Evolutionary conservation across 2,888 invertebrate genomes (phyloP), one percentile per base, ranked within the genome.

Genomic region (Acronicta aceris): DNA sequence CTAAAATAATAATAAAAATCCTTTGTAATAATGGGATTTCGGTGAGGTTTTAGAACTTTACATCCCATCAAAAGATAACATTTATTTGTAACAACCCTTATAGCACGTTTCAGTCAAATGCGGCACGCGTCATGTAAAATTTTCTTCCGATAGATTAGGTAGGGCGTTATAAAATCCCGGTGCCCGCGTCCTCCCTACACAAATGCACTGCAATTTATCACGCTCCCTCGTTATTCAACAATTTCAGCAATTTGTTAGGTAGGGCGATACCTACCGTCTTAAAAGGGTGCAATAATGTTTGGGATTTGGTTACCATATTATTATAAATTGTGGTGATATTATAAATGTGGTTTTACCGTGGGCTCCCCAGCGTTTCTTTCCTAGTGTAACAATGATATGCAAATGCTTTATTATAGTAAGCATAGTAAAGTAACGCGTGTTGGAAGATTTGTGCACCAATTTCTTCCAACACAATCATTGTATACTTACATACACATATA

Each of bases 191-290:
- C n/a, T 43, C 56, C 25, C 46, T 13, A 46, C 60, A n/a, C 50
- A 60, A 57, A 71, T 10, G 56, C 56, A 45, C 42, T 10, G 43
- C 41, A 45, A 68, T 68, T 59, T 65, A 57, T 71, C 66, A 57
- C 17, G 21, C 10, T 15, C 17, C 59, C 17, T 21, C 41, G 43
- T 30, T 15, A 41, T 33, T 46, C 40, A 51, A 50, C 48, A 58
- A 69, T 69, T 33, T 16, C 9, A 5, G 15, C 17, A 55, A 56
- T 62, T 59, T 69, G 15, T 21, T 27, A n/a, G 15, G 25, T 25
- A 3, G 16, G 9, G 21, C 40, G 33, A 17, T 30, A 21, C 6
- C 1, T 30, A 21, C 6, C 1, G 33, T 16, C 48, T 43, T 15
- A 46, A 30, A 40, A 47, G 40, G 21, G 41, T 48, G 48, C 50